Evolutionary conservation across 2,888 invertebrate genomes (phyloP), one percentile per base, ranked within the genome.

Genomic region (Eristalis arbustorum): DNA sequence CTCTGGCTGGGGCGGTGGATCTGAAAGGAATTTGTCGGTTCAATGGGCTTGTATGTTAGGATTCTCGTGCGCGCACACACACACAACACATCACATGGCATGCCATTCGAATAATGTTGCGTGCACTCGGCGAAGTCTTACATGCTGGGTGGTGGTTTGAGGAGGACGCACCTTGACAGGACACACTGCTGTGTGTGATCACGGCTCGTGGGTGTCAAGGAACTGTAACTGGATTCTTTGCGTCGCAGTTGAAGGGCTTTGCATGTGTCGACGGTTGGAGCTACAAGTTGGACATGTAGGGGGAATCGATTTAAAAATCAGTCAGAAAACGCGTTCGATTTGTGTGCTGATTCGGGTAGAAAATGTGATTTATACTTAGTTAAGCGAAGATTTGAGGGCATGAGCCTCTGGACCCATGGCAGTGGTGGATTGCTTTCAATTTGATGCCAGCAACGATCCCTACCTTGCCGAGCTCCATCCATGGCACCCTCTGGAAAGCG

Each of bases 11-110:
- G 61, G 14, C 57, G 40, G 75, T 61, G 49, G 49, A 63, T 76
- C 75, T 57, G 31, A 67, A 79, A 80, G 75, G 80, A 49, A 49
- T 49, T 49, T 49, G 49, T 18, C 49, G 18, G 49, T 49, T 49
- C 49, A 49, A 18, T 49, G 49, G 49, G 49, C 49, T 8, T 49
- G 18, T 49, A 49, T 18, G 18, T 18, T 42, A 42, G 42, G 42
- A 49, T 49, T n/a, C 18, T 49, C 18, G 49, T 2, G 10, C 13
- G 13, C 37, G 3, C 13, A 37, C 37, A 34, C 34, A n/a, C n/a
- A n/a, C n/a, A n/a, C n/a, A n/a, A n/a, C n/a, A 37, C 37, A 31
- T 31, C 8, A 1, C 31, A 31, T 31, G 6, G 31, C 31, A 13
- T 13, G 37, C 13, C 37, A 37, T 13, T 13, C 0, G 5, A 1